phyloP scores from a whole-genome alignment of 92 coral and sea anemone genomes.

The Isaurus tuberculatus region DNA sequence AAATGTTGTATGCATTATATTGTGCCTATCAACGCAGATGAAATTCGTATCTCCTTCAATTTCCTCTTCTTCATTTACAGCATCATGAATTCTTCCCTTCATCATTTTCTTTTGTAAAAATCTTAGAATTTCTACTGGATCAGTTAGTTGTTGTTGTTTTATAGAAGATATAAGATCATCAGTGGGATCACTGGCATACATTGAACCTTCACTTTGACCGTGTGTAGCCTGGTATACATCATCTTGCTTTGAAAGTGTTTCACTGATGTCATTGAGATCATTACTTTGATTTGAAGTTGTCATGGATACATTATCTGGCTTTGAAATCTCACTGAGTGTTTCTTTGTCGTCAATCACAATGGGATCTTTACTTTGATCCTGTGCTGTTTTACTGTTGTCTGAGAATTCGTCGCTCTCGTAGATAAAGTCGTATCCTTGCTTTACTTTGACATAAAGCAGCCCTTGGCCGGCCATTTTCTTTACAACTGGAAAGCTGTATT shows the following conservation, averaged over 20 bases:
- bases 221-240: too few species aligned
- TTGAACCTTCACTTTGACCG: not conserved
- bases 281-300: too few species aligned
- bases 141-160: too few species aligned
- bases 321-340: too few species aligned
- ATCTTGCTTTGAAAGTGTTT: too few species aligned
- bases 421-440: not conserved
- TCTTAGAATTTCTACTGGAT: not conserved
- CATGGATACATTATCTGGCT: too few species aligned
- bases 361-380: not conserved
- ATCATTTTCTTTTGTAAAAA: not conserved
- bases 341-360: not conserved
- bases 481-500: slow-evolving; percentile 58
- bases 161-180: not conserved
- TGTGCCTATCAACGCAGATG: slow-evolving; percentile 58
- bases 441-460: slow-evolving; percentile 42
- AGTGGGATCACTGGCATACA: not conserved
- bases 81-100: not conserved
- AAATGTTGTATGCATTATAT: slow-evolving; percentile 57
- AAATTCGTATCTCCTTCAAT: slow-evolving; percentile 57
- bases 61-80: too few species aligned
- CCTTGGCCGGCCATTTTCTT: slow-evolving; percentile 68
- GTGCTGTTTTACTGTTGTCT: not conserved
- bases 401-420: not conserved
- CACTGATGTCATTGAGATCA: too few species aligned